Conservation (phyloP, 2,113 vertebrate genomes). For the western clawed frog (Xenopus tropicalis) region UCB_Xtro_10.0 CM004450.2:61204001-61204500, state of each 20-base stretch:
- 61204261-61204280: constrained; percentile 54
- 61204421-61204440: constrained; percentile 45
- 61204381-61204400: constrained; percentile 52
- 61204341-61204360: constrained; percentile 34
- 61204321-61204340: constrained; percentile 44
- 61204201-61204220: constrained; percentile 40
- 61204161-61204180: background rate
- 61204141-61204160: background rate
- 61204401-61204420: constrained; percentile 52
- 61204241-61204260: constrained; percentile 46
- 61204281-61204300: constrained; percentile 54
- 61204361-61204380: constrained; percentile 41
- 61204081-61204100: too few species aligned
- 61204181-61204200: background rate
- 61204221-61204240: constrained; percentile 46
- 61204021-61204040: too few species aligned
- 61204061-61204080: too few species aligned
- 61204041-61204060: too few species aligned
- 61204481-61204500: too few species aligned
- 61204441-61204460: background rate
- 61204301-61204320: constrained; percentile 53
- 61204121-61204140: background rate
- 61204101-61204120: too few species aligned
- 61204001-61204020: too few species aligned
- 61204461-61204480: too few species aligned